Conservation (phyloP, 2,113 vertebrate genomes). For the Crotalus viridis region DNA sequence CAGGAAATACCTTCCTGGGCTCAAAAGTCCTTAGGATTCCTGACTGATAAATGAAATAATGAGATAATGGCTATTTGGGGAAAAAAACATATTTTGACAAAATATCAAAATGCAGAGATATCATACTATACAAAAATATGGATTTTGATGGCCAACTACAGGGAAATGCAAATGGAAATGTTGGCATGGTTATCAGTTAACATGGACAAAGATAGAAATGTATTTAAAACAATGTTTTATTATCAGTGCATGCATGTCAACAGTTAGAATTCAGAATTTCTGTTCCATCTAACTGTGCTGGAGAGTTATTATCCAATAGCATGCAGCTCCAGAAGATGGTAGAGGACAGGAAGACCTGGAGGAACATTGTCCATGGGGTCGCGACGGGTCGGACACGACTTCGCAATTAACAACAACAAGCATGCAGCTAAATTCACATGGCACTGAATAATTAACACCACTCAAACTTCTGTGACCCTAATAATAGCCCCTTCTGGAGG, state of each 20-base stretch:
- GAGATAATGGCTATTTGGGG: not conserved
- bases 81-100: not conserved
- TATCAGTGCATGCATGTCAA: not conserved
- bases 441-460: not conserved
- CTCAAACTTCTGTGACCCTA: not conserved
- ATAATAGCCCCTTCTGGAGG: not conserved
- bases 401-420: too few species aligned
- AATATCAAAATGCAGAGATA: not conserved
- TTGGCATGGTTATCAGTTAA: not conserved
- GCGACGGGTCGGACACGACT: too few species aligned
- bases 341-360: too few species aligned
- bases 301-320: not conserved
- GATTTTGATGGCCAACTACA: not conserved
- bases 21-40: not conserved
- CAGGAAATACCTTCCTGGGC: not conserved
- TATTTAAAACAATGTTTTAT: not conserved
- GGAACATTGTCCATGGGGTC: too few species aligned
- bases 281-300: not conserved
- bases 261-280: not conserved
- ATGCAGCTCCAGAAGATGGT: too few species aligned
- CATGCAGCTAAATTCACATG: not conserved
- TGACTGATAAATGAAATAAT: not conserved
- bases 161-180: not conserved
- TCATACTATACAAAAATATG: not conserved
- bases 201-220: not conserved